Conservation (phyloP, 2,888 invertebrate species). For the Chydorus sphaericus region DNA sequence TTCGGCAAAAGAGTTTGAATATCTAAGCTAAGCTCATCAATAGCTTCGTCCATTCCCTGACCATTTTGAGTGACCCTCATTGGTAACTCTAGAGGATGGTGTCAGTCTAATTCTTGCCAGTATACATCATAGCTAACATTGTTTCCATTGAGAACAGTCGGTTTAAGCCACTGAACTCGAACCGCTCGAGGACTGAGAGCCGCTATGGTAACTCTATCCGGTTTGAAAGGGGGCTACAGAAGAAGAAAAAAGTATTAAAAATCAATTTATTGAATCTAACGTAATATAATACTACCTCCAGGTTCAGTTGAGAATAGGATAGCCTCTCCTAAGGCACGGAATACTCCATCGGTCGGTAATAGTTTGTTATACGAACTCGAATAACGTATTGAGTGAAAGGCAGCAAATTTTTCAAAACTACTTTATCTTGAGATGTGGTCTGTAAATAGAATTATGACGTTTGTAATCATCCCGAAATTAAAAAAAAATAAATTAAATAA, state of each 20-base stretch:
- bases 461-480: no score
- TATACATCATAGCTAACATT: constrained; percentile 57
- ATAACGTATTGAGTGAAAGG: constrained; percentile 66
- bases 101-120: constrained; percentile 41
- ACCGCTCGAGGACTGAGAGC: constrained; percentile 59
- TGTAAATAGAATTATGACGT: no score
- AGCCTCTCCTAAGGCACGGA: constrained; percentile 36
- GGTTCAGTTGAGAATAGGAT: constrained; percentile 53
- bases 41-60: no score
- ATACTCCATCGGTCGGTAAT: constrained; percentile 49
- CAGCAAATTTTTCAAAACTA: constrained; percentile 45
- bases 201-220: constrained; percentile 52
- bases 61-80: constrained; percentile 12
- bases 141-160: constrained; percentile 48
- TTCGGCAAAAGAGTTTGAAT: constrained; percentile 38
- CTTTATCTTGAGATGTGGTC: constrained; percentile 16
- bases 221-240: constrained; percentile 51
- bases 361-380: constrained; percentile 54
- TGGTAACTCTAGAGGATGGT: no score
- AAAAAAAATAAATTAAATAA: no score
- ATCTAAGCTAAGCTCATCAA: constrained; percentile 17
- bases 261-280: background rate
- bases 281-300: constrained; percentile 40
- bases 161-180: constrained; percentile 57
- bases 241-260: constrained; percentile 10